Evolutionary conservation across 2,888 invertebrate genomes (phyloP), one percentile per base, ranked within the genome.

Genomic region (Sipunculus nudus): DNA sequence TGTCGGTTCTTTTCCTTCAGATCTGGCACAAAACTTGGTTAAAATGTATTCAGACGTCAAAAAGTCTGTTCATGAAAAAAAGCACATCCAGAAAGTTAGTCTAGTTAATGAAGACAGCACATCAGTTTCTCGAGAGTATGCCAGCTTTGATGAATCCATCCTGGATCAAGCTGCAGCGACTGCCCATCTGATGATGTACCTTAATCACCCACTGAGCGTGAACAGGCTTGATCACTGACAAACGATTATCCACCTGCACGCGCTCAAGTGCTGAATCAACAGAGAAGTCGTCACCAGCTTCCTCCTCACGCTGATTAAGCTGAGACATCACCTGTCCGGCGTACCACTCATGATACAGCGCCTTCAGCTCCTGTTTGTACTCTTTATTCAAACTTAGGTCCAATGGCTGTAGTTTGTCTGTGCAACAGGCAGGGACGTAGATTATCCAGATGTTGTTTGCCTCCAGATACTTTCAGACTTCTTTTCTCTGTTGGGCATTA

Each of bases 341-440:
- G n/a, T 62, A 67, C 61, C 62, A 65, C 1, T 40, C 28, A 21
- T 53, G 61, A 45, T 65, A 67, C 2, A 25, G 1, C 4, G 4
- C 21, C 25, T 67, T 67, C 8, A 23, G 23, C 2, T 54, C 59
- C 25, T 55, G 16, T 38, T 65, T 65, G 40, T 54, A 67, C 13
- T 56, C 47, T 6, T 56, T 43, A 25, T 67, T 65, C 23, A 67
- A 61, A 26, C 46, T 38, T n/a, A 67, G 25, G 35, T 70, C 63
- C 8, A 67, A 40, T 3, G 65, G 68, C 38, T 67, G 65, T 2
- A 70, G 54, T 25, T 39, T 38, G 52, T 68, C 68, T 2, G 67
- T 68, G 35, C 66, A 70, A 1, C 46, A 45, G 3, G 62, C 68
- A 13, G 62, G 66, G 3, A 70, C 63, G 41, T 50, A 67, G 41